These are phyloP conservation scores for Hylaeus volcanicus DNA, from an alignment of 1,140 invertebrate genomes.

Conservation along the genomic window DNA sequence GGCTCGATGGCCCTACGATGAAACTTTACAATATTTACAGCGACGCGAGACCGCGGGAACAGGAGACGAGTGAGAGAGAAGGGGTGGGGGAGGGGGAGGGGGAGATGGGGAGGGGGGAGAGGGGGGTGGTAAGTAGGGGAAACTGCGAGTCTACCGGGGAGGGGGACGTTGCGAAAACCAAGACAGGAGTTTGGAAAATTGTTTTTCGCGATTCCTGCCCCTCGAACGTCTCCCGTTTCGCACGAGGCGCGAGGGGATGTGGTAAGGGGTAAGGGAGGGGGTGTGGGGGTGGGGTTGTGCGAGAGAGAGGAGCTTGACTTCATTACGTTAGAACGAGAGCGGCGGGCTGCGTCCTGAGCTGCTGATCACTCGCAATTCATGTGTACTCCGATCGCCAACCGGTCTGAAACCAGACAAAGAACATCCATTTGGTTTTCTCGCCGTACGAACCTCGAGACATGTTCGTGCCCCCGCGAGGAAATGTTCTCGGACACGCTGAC, in stretches of 20 bases:
- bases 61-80: neutral
- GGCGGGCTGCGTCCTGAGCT: slow-evolving; percentile 75
- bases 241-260: slow-evolving; percentile 11
- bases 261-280: too few relatives aligned
- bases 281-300: too few relatives aligned
- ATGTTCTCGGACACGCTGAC: too few relatives aligned
- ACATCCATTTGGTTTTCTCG: slow-evolving; percentile 13
- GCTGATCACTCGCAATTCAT: slow-evolving; percentile 76
- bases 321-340: slow-evolving; percentile 66
- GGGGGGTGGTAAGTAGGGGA: too few relatives aligned
- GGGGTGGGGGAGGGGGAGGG: too few relatives aligned
- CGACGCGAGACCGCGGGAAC: slow-evolving; percentile 28
- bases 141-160: neutral
- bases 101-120: neutral
- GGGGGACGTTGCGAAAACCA: too few relatives aligned
- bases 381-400: slow-evolving; percentile 82
- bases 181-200: too few relatives aligned
- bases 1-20: slow-evolving; percentile 75
- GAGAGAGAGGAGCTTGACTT: slow-evolving; percentile 54
- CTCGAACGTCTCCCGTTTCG: slow-evolving; percentile 12
- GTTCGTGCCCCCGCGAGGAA: neutral
- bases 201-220: neutral
- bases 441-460: neutral
- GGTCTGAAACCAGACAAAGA: slow-evolving; percentile 74
- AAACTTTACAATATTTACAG: slow-evolving; percentile 79